Evolutionary conservation across 2,888 invertebrate genomes (phyloP).

Genomic region (Heliconius cydno): DNA sequence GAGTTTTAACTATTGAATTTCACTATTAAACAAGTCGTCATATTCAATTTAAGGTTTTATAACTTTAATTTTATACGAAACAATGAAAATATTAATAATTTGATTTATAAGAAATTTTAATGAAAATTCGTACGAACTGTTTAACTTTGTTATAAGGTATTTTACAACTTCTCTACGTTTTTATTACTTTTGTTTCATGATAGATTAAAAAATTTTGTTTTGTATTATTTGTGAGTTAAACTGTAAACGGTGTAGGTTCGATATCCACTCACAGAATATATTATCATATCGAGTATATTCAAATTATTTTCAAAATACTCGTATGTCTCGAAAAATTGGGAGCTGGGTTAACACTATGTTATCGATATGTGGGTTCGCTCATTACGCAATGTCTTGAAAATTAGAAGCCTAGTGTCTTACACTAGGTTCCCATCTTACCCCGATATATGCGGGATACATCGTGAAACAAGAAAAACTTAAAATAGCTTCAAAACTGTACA

Average conservation of each 20-base stretch:
- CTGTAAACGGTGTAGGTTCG: not conserved
- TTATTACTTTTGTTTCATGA: not conserved
- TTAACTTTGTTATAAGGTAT: not conserved
- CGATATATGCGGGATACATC: not conserved
- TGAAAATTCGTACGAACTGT: constrained; percentile 20
- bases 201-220: not conserved
- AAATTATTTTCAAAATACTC: no score
- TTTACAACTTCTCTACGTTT: not conserved
- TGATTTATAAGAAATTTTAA: constrained; percentile 15
- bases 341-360: no score
- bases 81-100: constrained; percentile 1
- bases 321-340: no score
- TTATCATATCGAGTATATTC: no score
- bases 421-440: not conserved
- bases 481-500: not conserved
- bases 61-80: not conserved
- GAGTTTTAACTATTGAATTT: no score
- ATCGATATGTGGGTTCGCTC: no score
- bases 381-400: no score
- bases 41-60: no score
- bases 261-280: not conserved
- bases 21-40: no score
- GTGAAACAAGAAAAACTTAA: not conserved
- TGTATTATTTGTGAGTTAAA: not conserved
- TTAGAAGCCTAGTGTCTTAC: no score